phyloP scores from a whole-genome alignment of 2,797 vertebrate species.

The Labroides dimidiatus region DNA sequence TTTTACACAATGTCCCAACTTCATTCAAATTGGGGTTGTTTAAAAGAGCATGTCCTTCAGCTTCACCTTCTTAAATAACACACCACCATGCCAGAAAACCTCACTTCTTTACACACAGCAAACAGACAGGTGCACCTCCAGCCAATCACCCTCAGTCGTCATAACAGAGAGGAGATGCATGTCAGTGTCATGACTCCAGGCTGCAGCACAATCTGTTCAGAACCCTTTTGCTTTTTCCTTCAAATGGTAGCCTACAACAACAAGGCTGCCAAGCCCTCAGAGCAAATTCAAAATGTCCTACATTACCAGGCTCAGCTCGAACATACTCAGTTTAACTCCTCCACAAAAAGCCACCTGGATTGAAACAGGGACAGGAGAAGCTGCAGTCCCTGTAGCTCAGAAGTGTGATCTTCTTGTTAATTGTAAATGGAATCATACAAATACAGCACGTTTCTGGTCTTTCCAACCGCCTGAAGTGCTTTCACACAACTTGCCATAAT shows the following conservation, averaged over 20 bases:
- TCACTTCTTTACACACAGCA: conserved; percentile 23
- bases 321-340: conserved; percentile 19
- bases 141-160: conserved; percentile 42
- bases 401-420: background rate
- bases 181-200: conserved; percentile 75
- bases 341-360: conserved; percentile 23
- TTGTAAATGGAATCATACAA: no score
- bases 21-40: no score
- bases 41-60: background rate
- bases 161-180: conserved; percentile 42
- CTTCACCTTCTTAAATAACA: background rate
- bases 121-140: conserved; percentile 49
- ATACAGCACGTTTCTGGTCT: background rate
- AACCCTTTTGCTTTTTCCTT: conserved; percentile 25
- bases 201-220: conserved; percentile 80
- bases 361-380: background rate
- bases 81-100: conserved; percentile 18
- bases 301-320: conserved; percentile 38
- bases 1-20: no score
- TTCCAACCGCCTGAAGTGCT: no score
- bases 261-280: conserved; percentile 51
- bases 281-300: conserved; percentile 67
- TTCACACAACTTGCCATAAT: no score
- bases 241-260: conserved; percentile 53
- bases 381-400: background rate